Base-by-base conservation (phyloP, 23 tunicate species). In the Styela clava region DNA sequence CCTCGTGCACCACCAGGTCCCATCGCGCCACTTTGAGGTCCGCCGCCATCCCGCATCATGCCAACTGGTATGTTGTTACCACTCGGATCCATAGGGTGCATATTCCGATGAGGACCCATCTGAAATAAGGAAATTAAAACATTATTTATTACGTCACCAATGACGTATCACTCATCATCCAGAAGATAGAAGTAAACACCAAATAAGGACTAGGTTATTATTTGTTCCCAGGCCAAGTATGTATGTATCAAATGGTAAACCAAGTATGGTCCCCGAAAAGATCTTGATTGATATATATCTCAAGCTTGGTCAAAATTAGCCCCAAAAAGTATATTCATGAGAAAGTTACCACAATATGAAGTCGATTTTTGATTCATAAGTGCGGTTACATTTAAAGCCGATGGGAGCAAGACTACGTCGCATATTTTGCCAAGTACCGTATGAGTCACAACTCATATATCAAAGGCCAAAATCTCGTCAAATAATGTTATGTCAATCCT, bases 91-190 rank as follows among this genome's bases (percentile, higher is more conserved):
- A 76, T 76, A 0, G 81, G 81, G 1, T 76, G 81, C 81, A 76
- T 76, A 27, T 33, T 44, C 35, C 37, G 32, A 34, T 71, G 77
- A 28, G 32, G 35, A 3, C 77, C 77, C 77, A 71, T 71, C 77
- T 71, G 77, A 9, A 65, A 27, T 71, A 68, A 68, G 16, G 27
- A 18, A n/a, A n/a, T n/a, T n/a, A n/a, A n/a, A n/a, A n/a, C n/a
- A n/a, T n/a, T n/a, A n/a, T n/a, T n/a, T n/a, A n/a, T n/a, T n/a
- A n/a, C n/a, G n/a, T n/a, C n/a, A n/a, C n/a, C n/a, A n/a, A n/a
- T n/a, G n/a, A n/a, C n/a, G n/a, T n/a, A n/a, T n/a, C n/a, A n/a
- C n/a, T n/a, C n/a, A n/a, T n/a, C n/a, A n/a, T n/a, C n/a, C n/a
- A n/a, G n/a, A n/a, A n/a, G n/a, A n/a, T n/a, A n/a, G n/a, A n/a